Base-by-base conservation (phyloP, 2,888 invertebrate species). In the Litoditis marina region DNA sequence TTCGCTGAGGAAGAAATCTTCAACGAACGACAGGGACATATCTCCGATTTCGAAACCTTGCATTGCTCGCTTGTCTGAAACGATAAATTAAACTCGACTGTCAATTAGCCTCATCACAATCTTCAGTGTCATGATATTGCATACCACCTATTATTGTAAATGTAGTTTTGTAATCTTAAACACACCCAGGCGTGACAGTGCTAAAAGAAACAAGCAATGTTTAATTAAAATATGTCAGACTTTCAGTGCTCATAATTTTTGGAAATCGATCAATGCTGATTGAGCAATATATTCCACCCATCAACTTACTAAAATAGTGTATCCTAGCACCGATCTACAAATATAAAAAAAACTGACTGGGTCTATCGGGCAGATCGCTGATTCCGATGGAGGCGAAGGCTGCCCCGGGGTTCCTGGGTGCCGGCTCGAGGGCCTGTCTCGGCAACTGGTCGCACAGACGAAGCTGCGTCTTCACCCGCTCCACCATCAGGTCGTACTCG, bases 391-490 rank as follows among this genome's bases (percentile, higher is more conserved):
- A 34, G n/a, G 65, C 61, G 49, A 70, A 72, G 42, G 62, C 60
- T 28, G 60, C 59, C 25, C 55, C 69, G 22, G 67, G 63, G 31
- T 63, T 62, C n/a, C 65, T 49, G 46, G 70, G 63, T 1, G 47
- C 56, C 5, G 76, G 75, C 51, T 77, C 76, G 32, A 63, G 46
- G 2, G 72, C 66, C 4, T 28, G 42, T 50, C 61, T 62, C 11
- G 66, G 73, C 28, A 68, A 65, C 22, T 59, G 61, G n/a, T 60
- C 46, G 31, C 66, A 68, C 25, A 70, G 46, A 11, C 69, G 62
- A 31, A 78, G 69, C 28, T 72, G 68, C 4, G 68, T 66, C 36
- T 69, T 53, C 34, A 79, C 65, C 22, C 68, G 60, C 32, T 74
- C 74, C 1, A 78, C 56, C 69, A 68, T 69, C 25, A 56, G 25